Conservation (phyloP, 2,113 vertebrate genomes). For the Motacilla alba region DNA sequence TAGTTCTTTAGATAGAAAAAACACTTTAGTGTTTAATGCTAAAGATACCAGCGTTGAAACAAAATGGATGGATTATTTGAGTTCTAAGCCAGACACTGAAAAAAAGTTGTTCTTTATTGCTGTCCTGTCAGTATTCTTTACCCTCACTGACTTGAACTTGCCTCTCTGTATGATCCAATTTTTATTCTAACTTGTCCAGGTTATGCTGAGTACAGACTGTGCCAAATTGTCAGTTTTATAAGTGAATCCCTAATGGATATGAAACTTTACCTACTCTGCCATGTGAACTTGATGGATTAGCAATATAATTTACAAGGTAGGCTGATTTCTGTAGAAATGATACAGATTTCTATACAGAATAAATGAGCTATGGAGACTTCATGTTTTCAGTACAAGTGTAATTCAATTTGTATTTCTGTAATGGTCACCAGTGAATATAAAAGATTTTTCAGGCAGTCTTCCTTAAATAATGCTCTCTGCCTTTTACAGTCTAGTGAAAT, state of each 20-base stretch:
- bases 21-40: background rate
- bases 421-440: background rate
- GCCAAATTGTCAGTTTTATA: conserved; percentile 17
- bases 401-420: conserved; percentile 5
- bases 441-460: background rate
- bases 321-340: conserved; percentile 1
- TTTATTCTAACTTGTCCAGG: background rate
- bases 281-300: conserved; percentile 38
- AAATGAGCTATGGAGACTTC: conserved; percentile 2
- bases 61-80: background rate
- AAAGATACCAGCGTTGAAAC: background rate
- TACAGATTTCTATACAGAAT: background rate
- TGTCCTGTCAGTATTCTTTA: background rate
- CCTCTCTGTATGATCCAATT: background rate
- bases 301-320: conserved; percentile 15
- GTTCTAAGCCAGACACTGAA: background rate
- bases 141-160: background rate
- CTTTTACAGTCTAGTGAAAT: background rate
- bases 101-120: background rate
- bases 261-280: background rate
- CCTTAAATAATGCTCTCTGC: background rate
- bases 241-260: conserved; percentile 18
- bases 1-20: background rate
- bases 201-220: conserved; percentile 24
- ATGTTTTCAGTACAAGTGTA: conserved; percentile 15